Base-by-base conservation (phyloP, 2,113 vertebrate genomes). In the Thermophis baileyi region DNA sequence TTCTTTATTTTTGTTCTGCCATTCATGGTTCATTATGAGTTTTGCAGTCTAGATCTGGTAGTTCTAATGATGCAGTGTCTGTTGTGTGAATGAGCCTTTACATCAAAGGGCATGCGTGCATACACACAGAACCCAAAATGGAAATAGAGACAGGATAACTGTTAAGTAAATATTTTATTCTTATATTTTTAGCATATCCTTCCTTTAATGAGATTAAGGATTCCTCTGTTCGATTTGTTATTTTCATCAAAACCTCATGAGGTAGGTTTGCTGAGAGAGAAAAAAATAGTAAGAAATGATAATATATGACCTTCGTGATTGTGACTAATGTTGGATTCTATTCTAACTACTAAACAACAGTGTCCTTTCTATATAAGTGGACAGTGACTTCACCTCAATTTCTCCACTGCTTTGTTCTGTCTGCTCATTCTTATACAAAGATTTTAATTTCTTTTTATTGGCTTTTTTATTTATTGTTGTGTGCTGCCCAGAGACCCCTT, bases 151-250 rank as follows among this genome's bases (percentile, higher is more conserved):
- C 9, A 55, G 53, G 51, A 85, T 85, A 47, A 81, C 20, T 27
- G 57, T 91, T 60, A 87, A 69, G 85, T 50, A 92, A 92, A 35
- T 87, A n/a, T 87, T 86, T 91, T n/a, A 60, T 20, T 63, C 10
- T 57, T 60, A 9, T 46, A 20, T 47, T 87, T 86, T 47, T 30
- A 87, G 54, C 88, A 85, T n/a, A 57, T 10, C 3, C 81, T 91
- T 86, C 74, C 40, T 91, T 20, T 40, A 86, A 86, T 16, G 51
- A 91, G 50, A 35, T 85, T 85, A 85, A 18, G 12, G 49, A 5
- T 20, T 40, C 69, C 60, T 53, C 51, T 24, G 22, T 55, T 24
- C 35, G 2, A 44, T 22, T 1, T 24, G 24, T 54, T 24, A 40
- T 46, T 10, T 20, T 9, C 22, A 47, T 35, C 46, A 53, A 85